Evolutionary conservation across 1,140 invertebrate species (phyloP).

Genomic region (Homalodisca vitripennis): DNA sequence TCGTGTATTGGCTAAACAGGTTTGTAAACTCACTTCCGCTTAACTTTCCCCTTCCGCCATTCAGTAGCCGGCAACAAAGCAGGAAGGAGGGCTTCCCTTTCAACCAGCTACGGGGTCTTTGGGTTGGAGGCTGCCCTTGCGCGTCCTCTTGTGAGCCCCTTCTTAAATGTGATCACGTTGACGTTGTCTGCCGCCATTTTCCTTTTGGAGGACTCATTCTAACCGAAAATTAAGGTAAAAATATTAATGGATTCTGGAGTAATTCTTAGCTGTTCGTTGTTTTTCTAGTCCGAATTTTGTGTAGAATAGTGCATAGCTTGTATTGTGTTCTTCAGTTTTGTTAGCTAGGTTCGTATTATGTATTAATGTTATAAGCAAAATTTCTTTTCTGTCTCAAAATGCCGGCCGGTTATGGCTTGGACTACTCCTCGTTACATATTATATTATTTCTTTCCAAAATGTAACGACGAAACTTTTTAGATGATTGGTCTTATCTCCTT

Average conservation of each 20-base stretch:
- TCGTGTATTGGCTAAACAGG: too few relatives aligned
- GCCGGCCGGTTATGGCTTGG: slow-evolving; percentile 23
- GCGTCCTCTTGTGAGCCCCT: slow-evolving; percentile 72
- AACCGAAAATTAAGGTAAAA: slow-evolving; percentile 34
- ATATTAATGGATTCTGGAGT: slow-evolving; percentile 16
- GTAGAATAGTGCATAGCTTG: slow-evolving; percentile 1
- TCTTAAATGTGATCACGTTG: slow-evolving; percentile 69
- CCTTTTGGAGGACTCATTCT: slow-evolving; percentile 40
- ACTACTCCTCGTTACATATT: too few relatives aligned
- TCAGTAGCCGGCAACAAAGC: not conserved
- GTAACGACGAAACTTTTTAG: too few relatives aligned
- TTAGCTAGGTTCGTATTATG: not conserved
- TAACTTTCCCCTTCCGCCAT: not conserved
- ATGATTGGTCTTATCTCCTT: too few relatives aligned
- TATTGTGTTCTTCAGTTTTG: not conserved
- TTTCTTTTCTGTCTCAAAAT: slow-evolving; percentile 18
- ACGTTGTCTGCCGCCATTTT: slow-evolving; percentile 73
- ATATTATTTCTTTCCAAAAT: too few relatives aligned
- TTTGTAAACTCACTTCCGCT: too few relatives aligned
- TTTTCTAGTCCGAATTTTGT: not conserved
- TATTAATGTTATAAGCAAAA: slow-evolving; percentile 10
- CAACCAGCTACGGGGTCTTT: slow-evolving; percentile 40
- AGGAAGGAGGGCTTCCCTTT: not conserved
- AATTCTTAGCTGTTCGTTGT: slow-evolving; percentile 1
- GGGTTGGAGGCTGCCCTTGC: slow-evolving; percentile 57